Base-by-base conservation (phyloP, 2,797 vertebrate species). In the Chaetodon trifasciatus region DNA sequence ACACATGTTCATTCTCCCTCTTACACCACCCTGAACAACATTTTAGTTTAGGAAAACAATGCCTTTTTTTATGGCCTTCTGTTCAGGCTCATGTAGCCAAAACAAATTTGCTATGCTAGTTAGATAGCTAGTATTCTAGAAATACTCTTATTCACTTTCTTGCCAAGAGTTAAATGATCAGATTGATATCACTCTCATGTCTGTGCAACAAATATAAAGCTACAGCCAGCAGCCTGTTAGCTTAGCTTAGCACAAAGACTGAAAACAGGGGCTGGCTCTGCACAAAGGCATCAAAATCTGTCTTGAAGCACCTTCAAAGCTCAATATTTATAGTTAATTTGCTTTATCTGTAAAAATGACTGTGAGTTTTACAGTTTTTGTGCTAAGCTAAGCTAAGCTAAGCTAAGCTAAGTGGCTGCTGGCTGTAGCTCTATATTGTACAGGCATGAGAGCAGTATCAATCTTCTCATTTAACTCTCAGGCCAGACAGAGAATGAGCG, bases 1-100 rank as follows among this genome's bases (percentile, higher is more conserved):
- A 79, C 32, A 44, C 72, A 50, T 63, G 75, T 63, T 74, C 66
- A 2, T 64, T 76, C 58, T 81, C 13, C 67, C 21, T 61, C 61
- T 76, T 24, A 65, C 40, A 49, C 13, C 39, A 72, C 11, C 17
- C 19, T 11, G 40, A 13, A 73, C 13, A 67, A 24, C 23, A 16
- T 60, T 77, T 75, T 35, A 61, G 61, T 63, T 66, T n/a, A 37
- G 28, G 56, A 60, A 50, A 65, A 58, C 4, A 44, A 39, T 8
- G 17, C 6, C 13, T 42, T 47, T 40, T 47, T 74, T 52, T 17
- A 6, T 40, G 1, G 9, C 4, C 24, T 9, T 62, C 44, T 2
- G 12, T 40, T 46, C 12, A 19, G 19, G 15, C 53, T 71, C 19
- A 28, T 39, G 23, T 7, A 28, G 39, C 42, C 19, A 9, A 39